Evolutionary conservation across 2,888 invertebrate genomes (phyloP), one percentile per base, ranked within the genome.

Genomic region (Slavum lentiscoides): DNA sequence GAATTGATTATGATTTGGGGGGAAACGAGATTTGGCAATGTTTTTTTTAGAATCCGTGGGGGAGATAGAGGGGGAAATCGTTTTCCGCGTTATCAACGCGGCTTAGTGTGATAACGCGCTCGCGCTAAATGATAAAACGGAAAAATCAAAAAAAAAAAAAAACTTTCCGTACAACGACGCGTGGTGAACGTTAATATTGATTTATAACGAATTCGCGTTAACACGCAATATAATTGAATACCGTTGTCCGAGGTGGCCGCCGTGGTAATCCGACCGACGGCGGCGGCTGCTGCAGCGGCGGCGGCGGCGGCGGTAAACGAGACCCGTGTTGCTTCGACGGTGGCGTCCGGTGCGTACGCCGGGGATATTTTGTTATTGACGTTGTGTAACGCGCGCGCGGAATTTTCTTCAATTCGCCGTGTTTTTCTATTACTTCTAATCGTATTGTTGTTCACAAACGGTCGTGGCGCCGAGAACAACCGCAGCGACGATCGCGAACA

Each of bases 201-300:
- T n/a, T n/a, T 30, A 30, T 19, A 30, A 49, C 49, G 49, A 49
- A 49, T 49, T 49, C 11, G 13, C 49, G 3, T 3, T 49, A 49
- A 49, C 13, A n/a, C 9, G 11, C 9, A 23, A 68, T 39, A 49
- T n/a, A 30, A 30, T 53, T 62, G 37, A 49, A 37, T 80, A 80
- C 80, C 80, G 80, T 80, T 72, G 72, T 80, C 64, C 43, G 55
- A 80, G 62, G 23, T 70, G 64, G 72, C 64, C 72, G 80, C 80
- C 80, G 80, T 80, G 61, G 70, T 76, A 53, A 64, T 74, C 43
- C 68, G 58, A 68, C 68, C 30, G 76, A 43, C 75, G 67, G 58
- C 69, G 55, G 19, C 59, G 74, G 23, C 55, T 67, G 23, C 58
- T 58, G 61, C 8, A 19, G 17, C 75, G 58, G 67, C 69, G 19